Evolutionary conservation across 2,888 invertebrate genomes (phyloP).

Genomic region (Mythimna albipuncta): DNA sequence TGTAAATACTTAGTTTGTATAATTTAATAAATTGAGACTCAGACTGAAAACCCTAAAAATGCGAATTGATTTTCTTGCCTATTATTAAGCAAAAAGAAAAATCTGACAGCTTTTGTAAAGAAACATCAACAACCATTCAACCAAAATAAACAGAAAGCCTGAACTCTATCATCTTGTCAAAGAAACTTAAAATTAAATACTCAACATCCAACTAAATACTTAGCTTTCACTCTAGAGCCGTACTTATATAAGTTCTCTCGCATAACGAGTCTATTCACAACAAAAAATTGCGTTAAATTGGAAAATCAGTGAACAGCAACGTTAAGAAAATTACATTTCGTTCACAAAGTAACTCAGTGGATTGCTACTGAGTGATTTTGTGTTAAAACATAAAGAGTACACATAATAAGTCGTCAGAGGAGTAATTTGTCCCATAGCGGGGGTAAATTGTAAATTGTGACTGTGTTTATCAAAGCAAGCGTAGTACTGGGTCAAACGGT

Average conservation of each 20-base stretch:
- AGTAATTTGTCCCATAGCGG: neutral
- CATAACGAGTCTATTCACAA: constrained; percentile 71
- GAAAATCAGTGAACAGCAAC: constrained; percentile 67
- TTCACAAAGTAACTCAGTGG: constrained; percentile 58
- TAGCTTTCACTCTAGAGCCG: constrained; percentile 12
- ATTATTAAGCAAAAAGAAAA: neutral
- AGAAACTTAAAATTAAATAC: constrained; percentile 11
- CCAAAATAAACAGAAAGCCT: neutral
- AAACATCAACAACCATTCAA: neutral
- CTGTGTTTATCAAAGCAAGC: neutral
- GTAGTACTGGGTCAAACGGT: neutral
- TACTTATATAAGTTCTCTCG: constrained; percentile 45
- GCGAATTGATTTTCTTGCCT: too few relatives aligned
- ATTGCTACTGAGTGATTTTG: constrained; percentile 54
- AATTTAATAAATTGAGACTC: too few relatives aligned
- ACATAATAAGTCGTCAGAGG: constrained; percentile 25
- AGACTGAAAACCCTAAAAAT: too few relatives aligned
- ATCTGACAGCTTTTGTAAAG: neutral
- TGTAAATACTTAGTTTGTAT: too few relatives aligned
- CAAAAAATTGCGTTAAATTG: constrained; percentile 70
- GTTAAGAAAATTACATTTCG: constrained; percentile 68
- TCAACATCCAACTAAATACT: constrained; percentile 27
- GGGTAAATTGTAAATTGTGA: constrained; percentile 22
- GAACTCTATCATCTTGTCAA: neutral
- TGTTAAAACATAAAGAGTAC: constrained; percentile 56